Conservation (phyloP, 2,888 invertebrate species). For the Beris chalybata region DNA sequence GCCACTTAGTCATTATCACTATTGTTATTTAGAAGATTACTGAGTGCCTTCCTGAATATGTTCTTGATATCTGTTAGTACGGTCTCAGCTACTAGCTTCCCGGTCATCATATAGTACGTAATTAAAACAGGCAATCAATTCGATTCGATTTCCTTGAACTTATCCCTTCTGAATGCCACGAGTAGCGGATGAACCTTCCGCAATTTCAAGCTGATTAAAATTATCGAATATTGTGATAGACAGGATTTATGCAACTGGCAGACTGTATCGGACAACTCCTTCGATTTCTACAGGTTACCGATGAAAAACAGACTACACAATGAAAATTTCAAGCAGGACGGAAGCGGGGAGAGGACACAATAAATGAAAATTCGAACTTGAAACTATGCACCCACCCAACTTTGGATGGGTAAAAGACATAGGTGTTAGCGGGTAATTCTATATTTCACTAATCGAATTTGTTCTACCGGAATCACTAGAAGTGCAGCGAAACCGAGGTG, state of each 20-base stretch:
- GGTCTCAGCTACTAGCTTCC: too few relatives aligned
- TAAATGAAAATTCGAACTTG: conserved; percentile 23
- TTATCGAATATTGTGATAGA: background rate
- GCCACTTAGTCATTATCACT: too few relatives aligned
- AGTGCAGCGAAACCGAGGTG: conserved; percentile 31
- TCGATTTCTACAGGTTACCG: background rate
- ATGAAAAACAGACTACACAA: too few relatives aligned
- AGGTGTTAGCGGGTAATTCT: conserved; percentile 14
- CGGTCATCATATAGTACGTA: too few relatives aligned
- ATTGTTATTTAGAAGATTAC: too few relatives aligned
- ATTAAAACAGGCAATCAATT: background rate
- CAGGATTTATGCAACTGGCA: background rate
- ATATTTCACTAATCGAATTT: conserved; percentile 35
- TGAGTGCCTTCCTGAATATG: too few relatives aligned
- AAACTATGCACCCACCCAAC: conserved; percentile 21
- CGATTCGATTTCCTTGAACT: conserved; percentile 25
- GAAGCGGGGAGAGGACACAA: too few relatives aligned
- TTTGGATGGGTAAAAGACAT: background rate
- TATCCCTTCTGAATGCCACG: conserved; percentile 22
- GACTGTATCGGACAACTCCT: background rate
- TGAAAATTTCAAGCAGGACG: too few relatives aligned
- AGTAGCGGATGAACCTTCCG: background rate
- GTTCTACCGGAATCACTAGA: conserved; percentile 31
- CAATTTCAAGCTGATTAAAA: background rate
- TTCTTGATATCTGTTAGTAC: too few relatives aligned